Evolutionary conservation across 2,888 invertebrate species (phyloP).

Genomic region (Limnephilus marmoratus): DNA sequence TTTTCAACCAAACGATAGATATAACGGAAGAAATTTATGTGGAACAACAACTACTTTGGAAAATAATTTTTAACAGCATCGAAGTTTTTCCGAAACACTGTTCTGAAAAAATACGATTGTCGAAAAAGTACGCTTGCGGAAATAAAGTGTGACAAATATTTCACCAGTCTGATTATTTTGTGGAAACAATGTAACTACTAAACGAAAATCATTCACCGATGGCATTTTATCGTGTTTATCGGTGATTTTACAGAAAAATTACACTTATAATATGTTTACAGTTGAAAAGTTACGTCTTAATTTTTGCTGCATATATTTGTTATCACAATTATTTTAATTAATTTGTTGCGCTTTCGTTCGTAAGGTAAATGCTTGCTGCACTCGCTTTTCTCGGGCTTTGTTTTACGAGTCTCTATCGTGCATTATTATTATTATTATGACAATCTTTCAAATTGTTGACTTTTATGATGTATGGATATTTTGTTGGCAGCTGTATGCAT

Average conservation of each 20-base stretch:
- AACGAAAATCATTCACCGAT: background rate
- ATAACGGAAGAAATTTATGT: background rate
- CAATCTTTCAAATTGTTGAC: background rate
- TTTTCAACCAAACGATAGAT: background rate
- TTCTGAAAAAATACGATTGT: background rate
- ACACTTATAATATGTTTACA: background rate
- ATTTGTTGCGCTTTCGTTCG: background rate
- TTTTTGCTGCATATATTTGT: background rate
- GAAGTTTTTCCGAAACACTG: background rate
- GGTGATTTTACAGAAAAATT: background rate
- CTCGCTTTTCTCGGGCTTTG: background rate
- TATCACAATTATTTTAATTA: background rate
- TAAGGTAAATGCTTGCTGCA: background rate
- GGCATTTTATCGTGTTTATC: background rate
- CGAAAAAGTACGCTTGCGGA: background rate
- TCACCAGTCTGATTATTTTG: background rate
- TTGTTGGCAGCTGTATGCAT: background rate
- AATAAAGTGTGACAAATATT: background rate
- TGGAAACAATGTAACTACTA: background rate
- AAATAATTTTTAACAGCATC: background rate
- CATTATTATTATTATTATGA: background rate
- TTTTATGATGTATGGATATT: background rate
- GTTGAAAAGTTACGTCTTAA: background rate
- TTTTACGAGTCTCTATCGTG: background rate
- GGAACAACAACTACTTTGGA: background rate